These are phyloP conservation scores for Biston stratarius DNA, from an alignment of 2,888 invertebrate genomes.

Conservation along the genomic window DNA sequence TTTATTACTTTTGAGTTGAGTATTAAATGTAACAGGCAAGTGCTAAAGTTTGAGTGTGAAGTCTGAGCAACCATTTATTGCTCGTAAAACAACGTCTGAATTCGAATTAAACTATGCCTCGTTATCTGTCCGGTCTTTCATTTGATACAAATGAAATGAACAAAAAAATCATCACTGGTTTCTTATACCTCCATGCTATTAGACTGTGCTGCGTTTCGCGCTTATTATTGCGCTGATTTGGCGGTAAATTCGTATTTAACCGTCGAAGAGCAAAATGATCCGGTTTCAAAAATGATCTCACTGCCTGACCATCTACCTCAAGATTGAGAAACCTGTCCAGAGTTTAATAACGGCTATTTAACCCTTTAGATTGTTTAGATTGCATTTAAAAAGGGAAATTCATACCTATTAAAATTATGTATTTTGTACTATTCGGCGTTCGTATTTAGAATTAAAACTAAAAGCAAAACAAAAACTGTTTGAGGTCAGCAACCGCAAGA, in stretches of 20 bases:
- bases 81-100: constrained; percentile 46
- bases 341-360: constrained; percentile 21
- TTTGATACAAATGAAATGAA: constrained; percentile 8
- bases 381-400: constrained; percentile 38
- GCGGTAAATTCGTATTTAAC: constrained; percentile 40
- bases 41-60: constrained; percentile 44
- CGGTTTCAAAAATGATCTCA: constrained; percentile 76
- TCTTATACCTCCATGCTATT: background rate
- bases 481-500: background rate
- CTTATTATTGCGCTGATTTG: background rate
- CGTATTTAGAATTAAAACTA: constrained; percentile 2
- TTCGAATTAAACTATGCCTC: constrained; percentile 15
- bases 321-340: constrained; percentile 45
- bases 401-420: background rate
- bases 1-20: constrained; percentile 57
- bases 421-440: background rate
- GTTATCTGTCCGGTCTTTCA: constrained; percentile 12
- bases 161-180: background rate
- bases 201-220: background rate
- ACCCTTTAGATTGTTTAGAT: constrained; percentile 39
- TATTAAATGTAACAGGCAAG: constrained; percentile 47
- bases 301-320: constrained; percentile 60
- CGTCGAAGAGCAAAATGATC: constrained; percentile 57
- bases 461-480: constrained; percentile 7
- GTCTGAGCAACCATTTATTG: constrained; percentile 52